phyloP scores from a whole-genome alignment of 2,797 vertebrate genomes.

The Halcyon smyrnensis region DNA sequence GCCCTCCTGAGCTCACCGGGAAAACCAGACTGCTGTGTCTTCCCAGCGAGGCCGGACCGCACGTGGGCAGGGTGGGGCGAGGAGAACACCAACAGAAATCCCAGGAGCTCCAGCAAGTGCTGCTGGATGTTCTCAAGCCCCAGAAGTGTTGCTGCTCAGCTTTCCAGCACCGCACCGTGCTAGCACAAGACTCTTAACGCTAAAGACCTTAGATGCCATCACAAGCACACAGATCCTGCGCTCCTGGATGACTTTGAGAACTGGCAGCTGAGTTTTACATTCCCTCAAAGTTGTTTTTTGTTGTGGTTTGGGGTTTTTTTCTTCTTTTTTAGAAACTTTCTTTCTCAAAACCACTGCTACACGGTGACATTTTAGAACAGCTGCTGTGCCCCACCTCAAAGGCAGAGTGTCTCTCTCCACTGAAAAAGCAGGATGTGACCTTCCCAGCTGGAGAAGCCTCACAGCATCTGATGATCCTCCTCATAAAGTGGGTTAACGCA shows the following conservation, averaged over 20 bases:
- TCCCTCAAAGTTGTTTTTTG: background rate
- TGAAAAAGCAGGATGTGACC: constrained; percentile 18
- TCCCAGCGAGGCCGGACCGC: background rate
- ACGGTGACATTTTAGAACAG: background rate
- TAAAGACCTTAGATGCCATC: background rate
- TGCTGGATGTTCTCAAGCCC: background rate
- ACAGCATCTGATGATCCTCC: background rate
- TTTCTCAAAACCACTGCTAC: background rate
- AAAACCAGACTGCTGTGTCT: accelerated
- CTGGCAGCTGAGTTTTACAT: background rate
- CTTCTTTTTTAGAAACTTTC: background rate
- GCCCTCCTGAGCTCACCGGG: background rate
- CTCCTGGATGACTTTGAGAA: background rate
- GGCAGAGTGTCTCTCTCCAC: background rate
- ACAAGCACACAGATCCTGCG: background rate
- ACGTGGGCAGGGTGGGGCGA: accelerated
- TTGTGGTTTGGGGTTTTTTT: no score
- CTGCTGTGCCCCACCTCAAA: constrained; percentile 46
- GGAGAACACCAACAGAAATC: accelerated
- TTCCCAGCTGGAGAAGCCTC: constrained; percentile 46
- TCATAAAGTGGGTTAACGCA: constrained; percentile 41
- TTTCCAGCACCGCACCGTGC: background rate
- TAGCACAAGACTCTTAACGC: background rate
- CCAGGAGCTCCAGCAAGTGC: accelerated
- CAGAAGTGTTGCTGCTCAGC: background rate